Base-by-base conservation (phyloP, 2,888 invertebrate species). In the Epinotia nisella region DNA sequence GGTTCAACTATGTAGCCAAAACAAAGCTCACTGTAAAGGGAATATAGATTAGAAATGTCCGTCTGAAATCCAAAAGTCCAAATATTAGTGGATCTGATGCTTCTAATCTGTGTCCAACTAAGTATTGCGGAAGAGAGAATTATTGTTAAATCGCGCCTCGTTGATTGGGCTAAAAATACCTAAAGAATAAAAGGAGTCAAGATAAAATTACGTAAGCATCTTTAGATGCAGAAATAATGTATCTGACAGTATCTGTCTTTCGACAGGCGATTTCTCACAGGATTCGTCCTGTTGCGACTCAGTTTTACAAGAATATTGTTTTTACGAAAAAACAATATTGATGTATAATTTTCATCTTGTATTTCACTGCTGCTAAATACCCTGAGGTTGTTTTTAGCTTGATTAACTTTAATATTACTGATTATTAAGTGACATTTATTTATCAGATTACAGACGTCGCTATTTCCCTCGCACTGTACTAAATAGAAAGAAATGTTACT, bases 361-460 rank as follows among this genome's bases (percentile, higher is more conserved):
- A 7, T 49, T 45, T 45, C 45, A 7, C 74, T 66, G 70, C 75
- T 72, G 66, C 74, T 74, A 65, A 73, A 41, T 39, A 69, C 53
- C 29, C 55, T 66, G 39, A 35, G 55, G 66, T 66, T 41, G 66
- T 66, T 41, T 55, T 66, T 41, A 41, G 39, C 55, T 66, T 66
- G 55, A 66, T n/a, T 19, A 15, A 15, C 9, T 29, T 64, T 17
- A 64, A 51, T 64, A 51, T 35, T 64, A 35, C 29, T 51, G 35
- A 35, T 17, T 51, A 64, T n/a, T 11, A 29, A 53, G 64, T 51
- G 35, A 13, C 64, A 51, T 64, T 62, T 62, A 61, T 45, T 10
- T 13, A 51, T 3, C 21, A 15, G 55, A 11, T 24, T 24, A 24
- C 21, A 24, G 35, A 9, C 35, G 9, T 35, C 35, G 9, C 9